phyloP scores from a whole-genome alignment of 2,888 invertebrate species.

The Limnephilus auricula region DNA sequence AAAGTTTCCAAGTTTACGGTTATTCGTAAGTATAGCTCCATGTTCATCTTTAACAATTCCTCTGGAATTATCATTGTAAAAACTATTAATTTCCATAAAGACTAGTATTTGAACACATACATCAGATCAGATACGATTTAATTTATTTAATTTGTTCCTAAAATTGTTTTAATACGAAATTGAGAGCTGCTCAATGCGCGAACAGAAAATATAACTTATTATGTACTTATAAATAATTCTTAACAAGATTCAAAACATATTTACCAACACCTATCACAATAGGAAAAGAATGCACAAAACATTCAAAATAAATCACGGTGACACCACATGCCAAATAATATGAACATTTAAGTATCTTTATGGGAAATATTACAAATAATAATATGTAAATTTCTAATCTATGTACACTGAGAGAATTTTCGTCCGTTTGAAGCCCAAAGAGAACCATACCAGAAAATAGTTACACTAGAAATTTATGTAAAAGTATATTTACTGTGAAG shows the following conservation, averaged over 20 bases:
- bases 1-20: neutral
- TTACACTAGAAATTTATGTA: neutral
- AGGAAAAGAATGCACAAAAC: slow-evolving; percentile 11
- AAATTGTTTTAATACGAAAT: neutral
- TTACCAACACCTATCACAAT: slow-evolving; percentile 25
- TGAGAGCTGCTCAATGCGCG: neutral
- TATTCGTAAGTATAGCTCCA: neutral
- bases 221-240: neutral
- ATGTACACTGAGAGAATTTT: neutral
- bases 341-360: neutral
- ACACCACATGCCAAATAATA: slow-evolving; percentile 6
- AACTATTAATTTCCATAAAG: neutral
- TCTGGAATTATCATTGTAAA: neutral
- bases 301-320: neutral
- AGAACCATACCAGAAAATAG: neutral
- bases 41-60: too few relatives aligned
- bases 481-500: neutral
- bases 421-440: neutral
- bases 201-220: neutral
- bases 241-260: neutral
- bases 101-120: neutral
- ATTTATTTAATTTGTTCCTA: neutral
- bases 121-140: neutral
- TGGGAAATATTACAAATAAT: neutral
- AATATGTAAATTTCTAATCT: neutral